Conservation (phyloP, 2,888 invertebrate species). For the Epicampocera succincta region DNA sequence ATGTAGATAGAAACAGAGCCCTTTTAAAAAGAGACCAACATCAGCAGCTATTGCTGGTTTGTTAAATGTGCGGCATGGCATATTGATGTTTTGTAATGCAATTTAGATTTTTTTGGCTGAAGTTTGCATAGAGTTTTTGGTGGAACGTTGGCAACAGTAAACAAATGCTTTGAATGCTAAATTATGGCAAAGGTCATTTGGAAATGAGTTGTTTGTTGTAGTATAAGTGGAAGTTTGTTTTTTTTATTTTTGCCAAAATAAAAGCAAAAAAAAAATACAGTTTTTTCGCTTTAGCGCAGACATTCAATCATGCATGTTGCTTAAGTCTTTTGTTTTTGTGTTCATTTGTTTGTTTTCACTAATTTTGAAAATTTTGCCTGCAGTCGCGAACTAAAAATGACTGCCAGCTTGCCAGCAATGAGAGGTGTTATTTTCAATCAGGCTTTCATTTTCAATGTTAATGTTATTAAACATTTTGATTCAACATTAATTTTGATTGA, state of each 20-base stretch:
- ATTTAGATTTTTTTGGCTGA: conserved; percentile 32
- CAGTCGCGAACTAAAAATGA: conserved; percentile 24
- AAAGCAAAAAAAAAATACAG: background rate
- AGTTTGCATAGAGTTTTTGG: conserved; percentile 16
- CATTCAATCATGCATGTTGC: conserved; percentile 61
- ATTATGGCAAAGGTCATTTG: conserved; percentile 67
- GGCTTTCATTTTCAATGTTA: conserved; percentile 68
- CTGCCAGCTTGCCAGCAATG: conserved; percentile 32
- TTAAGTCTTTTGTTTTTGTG: conserved; percentile 62
- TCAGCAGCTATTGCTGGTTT: conserved; percentile 15
- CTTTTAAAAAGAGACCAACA: conserved; percentile 34
- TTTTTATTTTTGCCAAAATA: conserved; percentile 24
- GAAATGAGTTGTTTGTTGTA: conserved; percentile 58
- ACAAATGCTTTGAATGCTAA: conserved; percentile 62
- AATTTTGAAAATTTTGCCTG: conserved; percentile 14
- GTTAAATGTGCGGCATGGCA: conserved; percentile 6
- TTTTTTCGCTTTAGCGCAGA: conserved; percentile 26
- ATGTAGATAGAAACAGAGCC: conserved; percentile 24
- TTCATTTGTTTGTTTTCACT: background rate
- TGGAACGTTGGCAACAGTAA: conserved; percentile 18
- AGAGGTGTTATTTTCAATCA: conserved; percentile 49
- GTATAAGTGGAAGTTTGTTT: conserved; percentile 48
- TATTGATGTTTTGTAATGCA: conserved; percentile 47
- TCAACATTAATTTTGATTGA: too few relatives aligned
- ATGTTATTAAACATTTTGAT: conserved; percentile 23